These are phyloP conservation scores for Dinocampus coccinellae DNA, from an alignment of 2,888 invertebrate species.

Conservation along the genomic window DNA sequence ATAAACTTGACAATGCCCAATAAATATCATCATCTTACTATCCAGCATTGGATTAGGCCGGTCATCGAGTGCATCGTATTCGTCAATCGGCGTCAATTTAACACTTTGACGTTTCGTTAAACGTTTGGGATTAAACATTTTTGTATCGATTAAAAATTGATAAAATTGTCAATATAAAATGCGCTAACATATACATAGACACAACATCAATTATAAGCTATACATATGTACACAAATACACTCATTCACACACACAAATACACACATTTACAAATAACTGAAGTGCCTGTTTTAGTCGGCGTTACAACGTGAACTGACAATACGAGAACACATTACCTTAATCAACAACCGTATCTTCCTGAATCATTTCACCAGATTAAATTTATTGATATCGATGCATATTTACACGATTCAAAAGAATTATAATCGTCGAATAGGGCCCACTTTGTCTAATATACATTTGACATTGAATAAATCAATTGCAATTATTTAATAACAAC, in stretches of 20 bases:
- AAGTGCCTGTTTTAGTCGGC: conserved; percentile 37
- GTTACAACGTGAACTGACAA: conserved; percentile 42
- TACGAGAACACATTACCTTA: neutral
- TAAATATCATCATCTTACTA: conserved; percentile 58
- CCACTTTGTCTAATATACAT: too few species aligned
- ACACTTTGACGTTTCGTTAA: neutral
- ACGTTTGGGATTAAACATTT: neutral
- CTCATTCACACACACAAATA: neutral
- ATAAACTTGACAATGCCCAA: conserved; percentile 58
- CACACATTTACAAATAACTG: neutral
- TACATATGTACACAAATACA: neutral
- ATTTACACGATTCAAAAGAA: neutral
- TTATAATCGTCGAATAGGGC: neutral
- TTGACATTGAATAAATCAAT: neutral
- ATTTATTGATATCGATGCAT: conserved; percentile 17
- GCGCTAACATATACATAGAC: too few species aligned
- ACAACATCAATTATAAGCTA: too few species aligned
- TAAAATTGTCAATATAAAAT: neutral
- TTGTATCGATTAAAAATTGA: neutral
- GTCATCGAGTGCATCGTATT: conserved; percentile 32
- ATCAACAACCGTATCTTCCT: conserved; percentile 7
- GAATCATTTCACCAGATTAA: conserved; percentile 7
- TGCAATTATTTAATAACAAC: neutral
- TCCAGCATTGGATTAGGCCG: conserved; percentile 52
- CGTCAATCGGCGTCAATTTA: conserved; percentile 22